Conservation (phyloP, 2,113 vertebrate genomes). For the Hemichromis elongatus region DNA sequence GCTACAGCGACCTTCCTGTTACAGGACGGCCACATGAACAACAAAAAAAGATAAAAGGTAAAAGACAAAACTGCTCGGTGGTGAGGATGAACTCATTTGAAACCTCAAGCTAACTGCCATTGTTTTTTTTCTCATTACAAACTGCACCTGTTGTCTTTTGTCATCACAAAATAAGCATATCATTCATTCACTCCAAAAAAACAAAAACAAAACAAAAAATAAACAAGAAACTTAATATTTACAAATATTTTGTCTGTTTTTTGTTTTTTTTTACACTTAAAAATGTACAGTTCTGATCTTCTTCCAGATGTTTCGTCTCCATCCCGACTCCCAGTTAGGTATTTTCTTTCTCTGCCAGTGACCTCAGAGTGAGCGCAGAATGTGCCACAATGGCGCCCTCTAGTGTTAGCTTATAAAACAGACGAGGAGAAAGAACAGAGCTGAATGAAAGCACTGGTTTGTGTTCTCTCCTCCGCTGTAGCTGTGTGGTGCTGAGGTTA, state of each 20-base stretch:
- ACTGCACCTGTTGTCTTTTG: conserved; percentile 73
- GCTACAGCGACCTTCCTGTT: conserved; percentile 35
- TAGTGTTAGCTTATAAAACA: conserved; percentile 69
- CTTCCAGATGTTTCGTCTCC: conserved; percentile 42
- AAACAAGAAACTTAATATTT: conserved; percentile 80
- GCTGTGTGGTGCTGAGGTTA: conserved; percentile 17
- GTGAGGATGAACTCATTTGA: not conserved
- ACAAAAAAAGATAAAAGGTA: not conserved
- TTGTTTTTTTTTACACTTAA: conserved; percentile 74
- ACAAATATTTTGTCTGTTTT: conserved; percentile 75
- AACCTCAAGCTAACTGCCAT: not conserved
- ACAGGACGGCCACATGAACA: conserved; percentile 3
- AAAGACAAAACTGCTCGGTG: not conserved
- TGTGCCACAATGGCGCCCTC: conserved; percentile 53
- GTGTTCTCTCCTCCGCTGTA: not conserved
- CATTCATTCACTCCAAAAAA: conserved; percentile 67
- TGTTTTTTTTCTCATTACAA: conserved; percentile 20
- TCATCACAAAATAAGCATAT: conserved; percentile 71
- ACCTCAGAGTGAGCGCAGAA: conserved; percentile 12
- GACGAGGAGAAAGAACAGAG: conserved; percentile 50
- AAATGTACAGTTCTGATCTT: conserved; percentile 76
- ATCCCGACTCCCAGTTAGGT: conserved; percentile 18
- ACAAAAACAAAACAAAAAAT: conserved; percentile 44
- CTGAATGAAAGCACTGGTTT: conserved; percentile 18
- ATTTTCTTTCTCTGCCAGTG: not conserved